phyloP scores from a whole-genome alignment of 1,140 invertebrate species.

The Calephelis virginiensis region DNA sequence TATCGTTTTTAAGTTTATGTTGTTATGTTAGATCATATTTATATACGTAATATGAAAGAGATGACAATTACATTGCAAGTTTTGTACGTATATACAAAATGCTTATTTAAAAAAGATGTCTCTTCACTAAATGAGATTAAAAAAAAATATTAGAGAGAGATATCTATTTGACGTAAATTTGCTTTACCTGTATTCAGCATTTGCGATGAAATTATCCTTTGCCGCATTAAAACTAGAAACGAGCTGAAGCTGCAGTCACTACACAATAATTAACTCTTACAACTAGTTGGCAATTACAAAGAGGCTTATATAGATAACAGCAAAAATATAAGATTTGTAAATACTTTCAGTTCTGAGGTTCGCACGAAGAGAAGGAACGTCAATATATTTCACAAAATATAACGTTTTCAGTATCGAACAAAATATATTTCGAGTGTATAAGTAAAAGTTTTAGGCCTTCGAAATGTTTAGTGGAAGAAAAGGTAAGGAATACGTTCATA shows the following conservation, averaged over 20 bases:
- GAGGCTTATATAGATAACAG: conserved; percentile 10
- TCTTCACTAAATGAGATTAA: too few relatives aligned
- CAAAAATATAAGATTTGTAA: conserved; percentile 17
- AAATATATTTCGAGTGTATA: conserved; percentile 12
- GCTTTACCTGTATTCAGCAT: too few relatives aligned
- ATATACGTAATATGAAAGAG: too few relatives aligned
- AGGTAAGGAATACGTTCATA: conserved; percentile 11
- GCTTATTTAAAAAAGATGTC: too few relatives aligned
- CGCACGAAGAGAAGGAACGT: conserved; percentile 15
- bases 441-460: conserved; percentile 25
- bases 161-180: too few relatives aligned
- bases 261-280: conserved; percentile 27
- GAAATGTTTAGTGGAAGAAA: conserved; percentile 24
- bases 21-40: too few relatives aligned
- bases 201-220: too few relatives aligned
- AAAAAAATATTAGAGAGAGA: too few relatives aligned
- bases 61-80: too few relatives aligned
- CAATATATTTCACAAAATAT: conserved; percentile 15
- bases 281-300: conserved; percentile 30
- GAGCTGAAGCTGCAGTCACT: conserved; percentile 30
- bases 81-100: too few relatives aligned
- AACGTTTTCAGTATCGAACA: not conserved
- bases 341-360: conserved; percentile 18
- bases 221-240: not conserved
- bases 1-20: too few relatives aligned